Evolutionary conservation across 2,888 invertebrate genomes (phyloP), one percentile per base, ranked within the genome.

Genomic region (Allygus modestus): DNA sequence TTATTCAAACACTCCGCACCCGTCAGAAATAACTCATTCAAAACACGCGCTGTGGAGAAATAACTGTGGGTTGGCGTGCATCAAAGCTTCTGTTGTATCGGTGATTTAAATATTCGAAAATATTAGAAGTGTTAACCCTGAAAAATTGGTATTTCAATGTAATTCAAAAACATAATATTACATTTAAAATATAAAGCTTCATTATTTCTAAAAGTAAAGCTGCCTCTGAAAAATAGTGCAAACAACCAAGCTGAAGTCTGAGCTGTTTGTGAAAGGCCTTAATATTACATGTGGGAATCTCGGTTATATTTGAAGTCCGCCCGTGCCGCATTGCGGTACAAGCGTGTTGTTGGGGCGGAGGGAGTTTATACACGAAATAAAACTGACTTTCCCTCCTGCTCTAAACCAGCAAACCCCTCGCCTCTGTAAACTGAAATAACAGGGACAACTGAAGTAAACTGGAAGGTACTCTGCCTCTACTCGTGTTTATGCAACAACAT

Each of bases 291-390:
- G 20, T 20, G 58, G 20, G 26, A 12, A 58, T 23, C 58, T 23
- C 15, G 51, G 58, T 58, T 58, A 58, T 58, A 15, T 46, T 46
- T 58, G 26, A 11, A 58, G 23, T 58, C 58, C 26, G 26, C 58
- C 23, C 23, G 20, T 58, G 58, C 58, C 58, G 58, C 58, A 58
- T 12, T 58, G 58, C 58, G 23, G 58, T 23, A 58, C 58, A 58
- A 15, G 23, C 58, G 58, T 58, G 26, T 23, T 58, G 58, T 58
- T 58, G 58, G 58, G 58, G 58, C 20, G 58, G 58, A 58, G 58
- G 23, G 58, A 58, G 58, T 58, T 58, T 58, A 58, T 58, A 58
- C 58, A 58, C 58, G 58, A 51, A 23, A 58, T 58, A 58, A 58
- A 58, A 58, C 58, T 58, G 58, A 58, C 20, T 58, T 23, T 58